Conservation (phyloP, 2,888 invertebrate species). For the Ceraclea dissimilis region DNA sequence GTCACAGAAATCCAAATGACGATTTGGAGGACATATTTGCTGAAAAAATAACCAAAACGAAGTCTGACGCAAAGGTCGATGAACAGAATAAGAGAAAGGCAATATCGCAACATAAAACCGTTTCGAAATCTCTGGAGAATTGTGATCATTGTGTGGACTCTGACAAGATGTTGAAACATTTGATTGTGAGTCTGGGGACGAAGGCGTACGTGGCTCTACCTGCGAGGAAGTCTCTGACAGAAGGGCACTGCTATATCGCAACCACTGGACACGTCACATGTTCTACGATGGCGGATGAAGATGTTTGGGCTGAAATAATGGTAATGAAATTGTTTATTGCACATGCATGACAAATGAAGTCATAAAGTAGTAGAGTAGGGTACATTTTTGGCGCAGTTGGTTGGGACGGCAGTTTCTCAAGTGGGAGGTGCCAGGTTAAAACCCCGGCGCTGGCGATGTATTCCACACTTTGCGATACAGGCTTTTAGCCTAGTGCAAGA, state of each 20-base stretch:
- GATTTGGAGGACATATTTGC: slow-evolving; percentile 83
- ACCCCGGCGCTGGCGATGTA: too few relatives aligned
- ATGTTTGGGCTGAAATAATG: slow-evolving; percentile 85
- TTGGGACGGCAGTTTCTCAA: too few relatives aligned
- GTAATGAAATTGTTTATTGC: slow-evolving; percentile 35
- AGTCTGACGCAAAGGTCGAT: slow-evolving; percentile 53
- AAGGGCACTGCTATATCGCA: slow-evolving; percentile 79
- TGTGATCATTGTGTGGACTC: slow-evolving; percentile 83
- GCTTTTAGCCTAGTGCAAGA: too few relatives aligned
- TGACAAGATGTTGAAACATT: slow-evolving; percentile 70
- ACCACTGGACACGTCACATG: slow-evolving; percentile 76
- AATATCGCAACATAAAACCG: slow-evolving; percentile 63
- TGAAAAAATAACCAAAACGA: slow-evolving; percentile 63
- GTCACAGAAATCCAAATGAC: slow-evolving; percentile 56
- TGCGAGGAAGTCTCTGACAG: slow-evolving; percentile 67
- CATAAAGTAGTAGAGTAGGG: too few relatives aligned
- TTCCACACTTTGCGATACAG: too few relatives aligned
- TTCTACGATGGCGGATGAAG: slow-evolving; percentile 83
- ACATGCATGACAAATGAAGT: too few relatives aligned
- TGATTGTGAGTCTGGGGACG: slow-evolving; percentile 72
- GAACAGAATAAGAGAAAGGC: slow-evolving; percentile 57
- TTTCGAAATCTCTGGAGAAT: slow-evolving; percentile 64
- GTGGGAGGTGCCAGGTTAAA: too few relatives aligned
- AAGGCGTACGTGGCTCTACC: slow-evolving; percentile 84
- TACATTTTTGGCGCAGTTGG: too few relatives aligned